Base-by-base conservation (phyloP, 2,888 invertebrate genomes). In the Cantharis nigra region DNA sequence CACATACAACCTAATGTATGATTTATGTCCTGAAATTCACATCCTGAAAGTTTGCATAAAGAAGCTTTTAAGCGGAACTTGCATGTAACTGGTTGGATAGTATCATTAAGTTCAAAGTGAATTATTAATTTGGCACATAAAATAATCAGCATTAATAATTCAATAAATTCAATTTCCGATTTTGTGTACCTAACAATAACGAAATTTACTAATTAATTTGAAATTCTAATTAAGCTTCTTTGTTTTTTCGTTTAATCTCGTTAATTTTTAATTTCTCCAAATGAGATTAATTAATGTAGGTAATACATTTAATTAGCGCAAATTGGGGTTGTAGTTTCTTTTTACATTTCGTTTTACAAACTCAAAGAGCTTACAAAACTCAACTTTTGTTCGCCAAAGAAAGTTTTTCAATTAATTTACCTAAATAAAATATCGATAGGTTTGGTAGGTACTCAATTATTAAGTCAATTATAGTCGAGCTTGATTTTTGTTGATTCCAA, bases 1-100 rank as follows among this genome's bases (percentile, higher is more conserved):
- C 33, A 70, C 30, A 49, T 71, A 75, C 75, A 75, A 75, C 70
- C 75, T 75, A 75, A 75, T 75, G 70, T 75, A 75, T 71, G 75
- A 75, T 75, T 75, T 70, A 75, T 75, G 70, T 65, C 70, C 64
- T 30, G 30, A 75, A 75, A 70, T 65, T 63, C 70, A 23, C 70
- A 70, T 70, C 70, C 70, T 18, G 70, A 70, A 75, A 75, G 70
- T 75, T 75, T 20, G 70, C 65, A 75, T 75, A 75, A 74, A 75
- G 75, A 75, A 70, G 71, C 75, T 71, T 75, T 75, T 70, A 71
- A 30, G 70, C 30, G 18, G 70, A 64, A 75, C 65, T 33, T 75
- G 70, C 71, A 49, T 18, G 69, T 62, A 67, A 23, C 70, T 74
- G 74, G 74, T 63, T 74, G 28, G 69, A 63, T 49, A 33, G 49